A percentile compares a stretch with the other conserved stretches of the same genome.
Evolutionary conservation across 2,113 vertebrate genomes (phyloP).

Genomic region (Vulpes vulpes): DNA sequence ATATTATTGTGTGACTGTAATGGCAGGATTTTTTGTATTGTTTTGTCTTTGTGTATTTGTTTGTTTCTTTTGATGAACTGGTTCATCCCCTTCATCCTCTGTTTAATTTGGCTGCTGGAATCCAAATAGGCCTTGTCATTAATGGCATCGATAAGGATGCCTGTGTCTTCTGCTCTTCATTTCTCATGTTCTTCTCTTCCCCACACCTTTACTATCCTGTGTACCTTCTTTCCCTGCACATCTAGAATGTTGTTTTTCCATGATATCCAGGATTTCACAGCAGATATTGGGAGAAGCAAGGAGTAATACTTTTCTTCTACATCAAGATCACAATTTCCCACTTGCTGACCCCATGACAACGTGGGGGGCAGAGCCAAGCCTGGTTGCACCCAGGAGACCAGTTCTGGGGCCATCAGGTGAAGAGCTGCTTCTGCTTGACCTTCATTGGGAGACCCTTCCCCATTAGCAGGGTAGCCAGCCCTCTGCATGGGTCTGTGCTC

Average conservation of each 20-base stretch:
- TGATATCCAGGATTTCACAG: not conserved
- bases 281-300: not conserved
- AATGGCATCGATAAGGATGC: not conserved
- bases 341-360: not conserved
- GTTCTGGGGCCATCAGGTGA: not conserved
- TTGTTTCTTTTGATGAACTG: not conserved
- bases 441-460: not conserved
- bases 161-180: not conserved
- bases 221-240: not conserved
- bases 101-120: not conserved
- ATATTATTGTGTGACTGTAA: not conserved
- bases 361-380: not conserved
- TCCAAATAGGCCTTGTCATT: not conserved
- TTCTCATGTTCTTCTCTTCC: not conserved
- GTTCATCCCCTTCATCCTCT: not conserved
- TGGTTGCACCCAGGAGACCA: not conserved
- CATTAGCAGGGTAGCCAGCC: not conserved
- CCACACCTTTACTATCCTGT: not conserved
- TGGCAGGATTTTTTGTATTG: not conserved
- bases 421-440: not conserved
- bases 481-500: not conserved
- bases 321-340: not conserved
- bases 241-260: not conserved
- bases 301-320: not conserved
- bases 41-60: not conserved